phyloP scores from a whole-genome alignment of 1,140 invertebrate species.

The Scaptodrosophila lebanonensis region DNA sequence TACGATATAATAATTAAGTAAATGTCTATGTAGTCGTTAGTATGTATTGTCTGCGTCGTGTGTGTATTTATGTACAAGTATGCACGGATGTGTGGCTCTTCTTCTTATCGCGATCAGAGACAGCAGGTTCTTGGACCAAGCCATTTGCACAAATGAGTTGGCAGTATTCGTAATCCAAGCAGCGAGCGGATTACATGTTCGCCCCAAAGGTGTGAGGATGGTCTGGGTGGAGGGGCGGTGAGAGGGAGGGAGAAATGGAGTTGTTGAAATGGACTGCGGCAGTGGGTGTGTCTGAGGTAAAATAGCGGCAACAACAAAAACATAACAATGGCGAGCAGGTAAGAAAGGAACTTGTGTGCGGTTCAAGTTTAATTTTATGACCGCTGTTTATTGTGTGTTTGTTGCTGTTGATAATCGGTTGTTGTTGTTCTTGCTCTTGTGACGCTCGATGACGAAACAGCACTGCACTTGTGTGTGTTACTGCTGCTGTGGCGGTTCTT shows the following conservation, averaged over 20 bases:
- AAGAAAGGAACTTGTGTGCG: constrained; percentile 44
- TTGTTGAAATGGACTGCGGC: too few relatives aligned
- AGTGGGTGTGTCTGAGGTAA: constrained; percentile 52
- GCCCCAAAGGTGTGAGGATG: constrained; percentile 5
- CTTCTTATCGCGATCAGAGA: constrained; percentile 52
- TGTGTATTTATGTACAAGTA: constrained; percentile 11
- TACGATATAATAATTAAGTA: too few relatives aligned
- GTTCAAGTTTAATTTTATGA: constrained; percentile 70
- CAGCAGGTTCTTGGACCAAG: constrained; percentile 55
- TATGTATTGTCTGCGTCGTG: too few relatives aligned
- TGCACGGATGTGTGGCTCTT: constrained; percentile 1
- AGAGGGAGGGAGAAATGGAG: too few relatives aligned
- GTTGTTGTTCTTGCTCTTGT: constrained; percentile 1
- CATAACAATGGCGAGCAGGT: constrained; percentile 1
- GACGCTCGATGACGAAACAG: too few relatives aligned
- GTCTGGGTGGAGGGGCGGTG: not conserved
- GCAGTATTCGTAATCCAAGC: constrained; percentile 31
- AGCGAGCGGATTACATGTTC: constrained; percentile 41
- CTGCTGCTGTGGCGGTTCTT: constrained; percentile 10
- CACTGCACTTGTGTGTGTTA: too few relatives aligned
- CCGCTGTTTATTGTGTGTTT: constrained; percentile 34
- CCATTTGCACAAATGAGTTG: constrained; percentile 70
- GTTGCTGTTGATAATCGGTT: constrained; percentile 7
- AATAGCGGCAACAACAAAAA: not conserved
- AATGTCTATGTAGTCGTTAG: too few relatives aligned